These are phyloP conservation scores for Suillia variegata DNA, from an alignment of 2,888 invertebrate species.

Conservation along the genomic window DNA sequence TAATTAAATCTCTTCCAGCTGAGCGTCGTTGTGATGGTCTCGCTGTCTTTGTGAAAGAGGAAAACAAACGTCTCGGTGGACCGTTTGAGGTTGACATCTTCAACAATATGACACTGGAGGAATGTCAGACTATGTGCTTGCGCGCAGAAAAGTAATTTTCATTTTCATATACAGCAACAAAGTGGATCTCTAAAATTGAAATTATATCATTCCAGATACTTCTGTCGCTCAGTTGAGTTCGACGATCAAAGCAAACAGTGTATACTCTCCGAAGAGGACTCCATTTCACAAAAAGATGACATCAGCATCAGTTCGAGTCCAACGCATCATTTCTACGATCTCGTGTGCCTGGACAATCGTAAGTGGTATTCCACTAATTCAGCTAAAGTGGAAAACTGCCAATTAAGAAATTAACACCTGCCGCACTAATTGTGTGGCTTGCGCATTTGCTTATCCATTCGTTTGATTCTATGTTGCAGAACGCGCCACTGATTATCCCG, in stretches of 20 bases:
- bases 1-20: constrained; percentile 63
- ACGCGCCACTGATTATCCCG: constrained; percentile 86
- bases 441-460: not conserved
- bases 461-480: constrained; percentile 70
- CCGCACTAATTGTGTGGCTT: constrained; percentile 13
- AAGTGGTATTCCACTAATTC: constrained; percentile 63
- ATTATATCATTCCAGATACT: constrained; percentile 65
- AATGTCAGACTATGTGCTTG: constrained; percentile 86
- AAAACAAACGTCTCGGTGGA: constrained; percentile 84
- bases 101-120: constrained; percentile 83
- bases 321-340: constrained; percentile 86
- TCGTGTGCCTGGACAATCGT: constrained; percentile 89
- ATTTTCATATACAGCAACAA: not conserved
- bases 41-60: constrained; percentile 87
- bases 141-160: constrained; percentile 78
- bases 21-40: constrained; percentile 86
- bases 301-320: constrained; percentile 83
- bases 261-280: constrained; percentile 90
- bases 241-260: constrained; percentile 86
- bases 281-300: constrained; percentile 86
- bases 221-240: constrained; percentile 87
- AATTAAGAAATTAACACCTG: constrained; percentile 2
- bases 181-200: constrained; percentile 10
- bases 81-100: constrained; percentile 89
- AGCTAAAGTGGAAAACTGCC: not conserved